These are phyloP conservation scores for Basileuterus tristriatus DNA, from an alignment of 2,797 vertebrate species.

Conservation along the genomic window DNA sequence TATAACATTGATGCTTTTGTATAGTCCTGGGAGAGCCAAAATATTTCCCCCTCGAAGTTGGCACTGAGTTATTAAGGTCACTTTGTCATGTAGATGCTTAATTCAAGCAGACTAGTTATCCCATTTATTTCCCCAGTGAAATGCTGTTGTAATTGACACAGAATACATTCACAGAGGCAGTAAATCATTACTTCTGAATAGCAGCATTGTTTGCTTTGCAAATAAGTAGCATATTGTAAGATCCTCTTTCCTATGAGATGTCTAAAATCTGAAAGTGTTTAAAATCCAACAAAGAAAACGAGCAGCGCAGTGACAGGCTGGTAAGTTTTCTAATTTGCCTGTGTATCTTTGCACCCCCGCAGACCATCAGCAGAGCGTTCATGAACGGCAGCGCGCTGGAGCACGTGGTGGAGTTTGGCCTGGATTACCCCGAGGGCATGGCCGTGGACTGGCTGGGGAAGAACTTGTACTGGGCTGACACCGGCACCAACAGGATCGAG, in stretches of 20 bases:
- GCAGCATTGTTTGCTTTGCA: slow-evolving; percentile 34
- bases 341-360: slow-evolving; percentile 45
- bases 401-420: slow-evolving; percentile 93
- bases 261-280: slow-evolving; percentile 49
- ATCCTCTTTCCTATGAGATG: slow-evolving; percentile 27
- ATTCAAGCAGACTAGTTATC: slow-evolving; percentile 32
- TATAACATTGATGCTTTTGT: background rate
- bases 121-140: slow-evolving; percentile 36
- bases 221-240: slow-evolving; percentile 37
- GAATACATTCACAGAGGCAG: slow-evolving; percentile 17
- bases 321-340: slow-evolving; percentile 38
- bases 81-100: slow-evolving; percentile 43
- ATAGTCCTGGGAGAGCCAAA: background rate
- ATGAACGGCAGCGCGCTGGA: slow-evolving; percentile 97
- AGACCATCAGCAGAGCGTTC: slow-evolving; percentile 97
- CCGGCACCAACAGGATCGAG: slow-evolving; percentile 95
- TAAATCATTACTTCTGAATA: slow-evolving; percentile 54
- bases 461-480: slow-evolving; percentile 98
- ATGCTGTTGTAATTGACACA: slow-evolving; percentile 18
- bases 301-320: background rate
- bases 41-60: slow-evolving; percentile 16
- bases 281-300: slow-evolving; percentile 45
- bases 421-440: slow-evolving; percentile 98
- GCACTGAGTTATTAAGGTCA: slow-evolving; percentile 31
- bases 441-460: slow-evolving; percentile 98